Conservation (phyloP, 2,888 invertebrate species). For the Plebejus melissa region DNA sequence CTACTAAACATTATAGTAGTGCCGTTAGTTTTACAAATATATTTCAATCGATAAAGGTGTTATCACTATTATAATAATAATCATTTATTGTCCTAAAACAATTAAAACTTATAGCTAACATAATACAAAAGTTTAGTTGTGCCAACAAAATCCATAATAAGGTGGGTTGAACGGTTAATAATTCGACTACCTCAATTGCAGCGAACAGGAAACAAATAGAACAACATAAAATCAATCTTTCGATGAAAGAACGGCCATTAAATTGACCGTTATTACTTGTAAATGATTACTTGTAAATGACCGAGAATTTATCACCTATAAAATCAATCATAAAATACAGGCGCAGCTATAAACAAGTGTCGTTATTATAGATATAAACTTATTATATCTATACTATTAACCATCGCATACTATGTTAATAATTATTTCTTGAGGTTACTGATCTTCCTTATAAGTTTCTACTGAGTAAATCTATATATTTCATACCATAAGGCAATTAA, state of each 20-base stretch:
- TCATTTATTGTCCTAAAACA: too few relatives aligned
- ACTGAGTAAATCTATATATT: too few relatives aligned
- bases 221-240: neutral
- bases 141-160: too few relatives aligned
- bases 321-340: conserved; percentile 10
- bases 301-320: neutral
- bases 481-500: too few relatives aligned
- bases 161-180: neutral
- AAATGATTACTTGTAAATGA: conserved; percentile 3
- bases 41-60: too few relatives aligned
- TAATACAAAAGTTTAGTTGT: too few relatives aligned
- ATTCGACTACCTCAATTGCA: neutral
- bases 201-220: neutral
- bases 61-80: too few relatives aligned
- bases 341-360: neutral
- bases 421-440: too few relatives aligned
- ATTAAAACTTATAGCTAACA: too few relatives aligned
- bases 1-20: neutral
- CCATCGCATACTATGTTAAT: neutral
- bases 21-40: neutral
- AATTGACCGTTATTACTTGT: conserved; percentile 13
- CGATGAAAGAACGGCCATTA: neutral
- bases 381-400: neutral
- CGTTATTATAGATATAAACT: conserved; percentile 7
- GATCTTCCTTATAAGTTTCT: too few relatives aligned